Evolutionary conservation across 2,797 vertebrate genomes (phyloP), one percentile per base, ranked within the genome.

Genomic region (Cygnus olor): DNA sequence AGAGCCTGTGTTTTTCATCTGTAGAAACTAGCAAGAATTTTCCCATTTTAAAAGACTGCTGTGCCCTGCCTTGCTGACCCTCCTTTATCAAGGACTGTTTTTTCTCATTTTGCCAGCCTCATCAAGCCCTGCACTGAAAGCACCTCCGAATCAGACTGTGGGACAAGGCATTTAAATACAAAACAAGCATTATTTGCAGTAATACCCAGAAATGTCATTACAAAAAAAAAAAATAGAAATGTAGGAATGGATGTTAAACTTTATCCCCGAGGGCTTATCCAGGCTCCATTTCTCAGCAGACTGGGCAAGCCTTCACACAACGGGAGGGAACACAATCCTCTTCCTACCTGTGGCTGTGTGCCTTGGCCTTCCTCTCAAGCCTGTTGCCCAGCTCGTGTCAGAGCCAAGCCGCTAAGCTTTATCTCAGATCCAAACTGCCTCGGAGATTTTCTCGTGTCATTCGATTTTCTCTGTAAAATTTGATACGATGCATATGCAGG

Each of bases 51-150:
- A 84, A 93, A 94, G 57, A 65, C 72, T 64, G 36, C 30, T 4
- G 5, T 96, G 85, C 68, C 81, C 84, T 93, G 70, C 90, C 86
- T 97, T 82, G 89, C 83, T 97, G 96, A 96, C 96, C 96, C 68
- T 71, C 32, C 65, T 56, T 96, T 95, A 97, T 95, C 94, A 97
- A 97, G 90, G 58, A 81, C 85, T 95, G 94, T 90, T 96, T 97
- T 88, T 92, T 95, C 85, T 93, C 60, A 69, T 95, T 90, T 82
- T 81, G 11, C 58, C 57, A 89, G 85, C 36, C 85, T 96, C 71
- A 83, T 88, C 94, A 88, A 85, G 36, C 93, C 40, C 80, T 28
- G 38, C 32, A 81, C 65, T 86, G 88, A 94, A 94, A 88, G 84
- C 34, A 54, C 66, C 92, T 96, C 77, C 51, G 12, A 57, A 83